Evolutionary conservation across 1,140 invertebrate species (phyloP).

Genomic region (Drosophila santomea): DNA sequence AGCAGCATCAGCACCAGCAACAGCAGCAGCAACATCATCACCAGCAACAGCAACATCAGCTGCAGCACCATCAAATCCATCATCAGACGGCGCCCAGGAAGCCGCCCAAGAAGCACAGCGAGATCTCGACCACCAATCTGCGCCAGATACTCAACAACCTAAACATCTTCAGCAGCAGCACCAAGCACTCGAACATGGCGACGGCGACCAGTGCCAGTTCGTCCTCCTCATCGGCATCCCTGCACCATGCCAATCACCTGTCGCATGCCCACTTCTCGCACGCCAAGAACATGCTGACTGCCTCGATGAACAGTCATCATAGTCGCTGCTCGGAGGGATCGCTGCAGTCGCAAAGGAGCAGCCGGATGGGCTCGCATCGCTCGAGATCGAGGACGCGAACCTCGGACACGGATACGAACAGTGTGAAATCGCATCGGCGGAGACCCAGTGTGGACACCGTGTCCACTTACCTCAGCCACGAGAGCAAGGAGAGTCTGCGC

Average conservation of each 20-base stretch:
- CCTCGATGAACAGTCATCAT: conserved; percentile 83
- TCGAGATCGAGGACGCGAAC: conserved; percentile 80
- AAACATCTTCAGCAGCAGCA: conserved; percentile 90
- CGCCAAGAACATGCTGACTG: conserved; percentile 73
- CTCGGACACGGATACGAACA: conserved; percentile 88
- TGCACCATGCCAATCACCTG: conserved; percentile 43
- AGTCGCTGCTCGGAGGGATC: conserved; percentile 83
- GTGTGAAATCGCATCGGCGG: conserved; percentile 89
- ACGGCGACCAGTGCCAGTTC: conserved; percentile 35
- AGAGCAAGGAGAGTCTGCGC: conserved; percentile 88
- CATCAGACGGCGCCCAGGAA: conserved; percentile 56
- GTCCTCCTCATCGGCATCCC: conserved; percentile 35
- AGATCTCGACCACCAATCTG: conserved; percentile 87
- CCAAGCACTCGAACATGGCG: conserved; percentile 68
- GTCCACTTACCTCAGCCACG: conserved; percentile 94
- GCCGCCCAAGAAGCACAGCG: conserved; percentile 80
- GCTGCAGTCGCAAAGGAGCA: conserved; percentile 77
- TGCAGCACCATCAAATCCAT: conserved; percentile 44
- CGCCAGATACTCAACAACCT: conserved; percentile 91
- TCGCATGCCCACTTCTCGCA: conserved; percentile 66
- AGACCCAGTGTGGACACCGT: conserved; percentile 93
- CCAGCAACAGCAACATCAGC: conserved; percentile 46
- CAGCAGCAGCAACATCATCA: conserved; percentile 40
- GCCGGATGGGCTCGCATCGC: conserved; percentile 82
- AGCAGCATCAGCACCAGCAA: conserved; percentile 17